Percentiles rank a stretch among this genome's conserved stretches.
Evolutionary conservation across 2,888 invertebrate genomes (phyloP).

Genomic region (Aleiodes alternator): DNA sequence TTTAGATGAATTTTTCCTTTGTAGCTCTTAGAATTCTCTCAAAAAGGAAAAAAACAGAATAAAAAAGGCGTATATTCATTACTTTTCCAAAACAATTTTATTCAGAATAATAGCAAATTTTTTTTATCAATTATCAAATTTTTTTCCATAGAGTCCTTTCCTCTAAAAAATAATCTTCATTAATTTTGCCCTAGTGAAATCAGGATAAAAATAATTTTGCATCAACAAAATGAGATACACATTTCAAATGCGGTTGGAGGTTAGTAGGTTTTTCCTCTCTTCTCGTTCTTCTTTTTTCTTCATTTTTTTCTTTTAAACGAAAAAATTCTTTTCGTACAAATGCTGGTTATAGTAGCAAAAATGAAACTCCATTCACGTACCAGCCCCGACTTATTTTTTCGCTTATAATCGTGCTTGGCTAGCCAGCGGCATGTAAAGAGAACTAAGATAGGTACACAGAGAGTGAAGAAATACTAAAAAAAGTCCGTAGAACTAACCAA

Average conservation of each 20-base stretch:
- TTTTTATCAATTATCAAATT: no score
- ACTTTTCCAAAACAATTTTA: no score
- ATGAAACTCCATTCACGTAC: slow-evolving; percentile 64
- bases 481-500: neutral
- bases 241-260: slow-evolving; percentile 7
- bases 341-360: slow-evolving; percentile 36
- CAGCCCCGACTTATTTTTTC: slow-evolving; percentile 66
- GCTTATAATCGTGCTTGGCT: slow-evolving; percentile 61
- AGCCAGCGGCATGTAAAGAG: slow-evolving; percentile 15
- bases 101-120: no score
- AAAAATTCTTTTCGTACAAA: slow-evolving; percentile 41
- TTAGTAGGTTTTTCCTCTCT: no score
- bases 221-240: slow-evolving; percentile 3
- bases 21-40: no score
- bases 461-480: neutral
- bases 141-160: no score
- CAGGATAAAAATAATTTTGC: neutral
- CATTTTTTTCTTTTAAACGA: slow-evolving; percentile 17
- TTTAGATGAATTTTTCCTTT: neutral
- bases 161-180: neutral
- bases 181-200: neutral
- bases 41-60: no score
- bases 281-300: no score
- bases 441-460: slow-evolving; percentile 42
- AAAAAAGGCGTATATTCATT: no score